These are phyloP conservation scores for Dromiciops gliroides DNA, from an alignment of 2,113 vertebrate genomes.

Conservation along the genomic window DNA sequence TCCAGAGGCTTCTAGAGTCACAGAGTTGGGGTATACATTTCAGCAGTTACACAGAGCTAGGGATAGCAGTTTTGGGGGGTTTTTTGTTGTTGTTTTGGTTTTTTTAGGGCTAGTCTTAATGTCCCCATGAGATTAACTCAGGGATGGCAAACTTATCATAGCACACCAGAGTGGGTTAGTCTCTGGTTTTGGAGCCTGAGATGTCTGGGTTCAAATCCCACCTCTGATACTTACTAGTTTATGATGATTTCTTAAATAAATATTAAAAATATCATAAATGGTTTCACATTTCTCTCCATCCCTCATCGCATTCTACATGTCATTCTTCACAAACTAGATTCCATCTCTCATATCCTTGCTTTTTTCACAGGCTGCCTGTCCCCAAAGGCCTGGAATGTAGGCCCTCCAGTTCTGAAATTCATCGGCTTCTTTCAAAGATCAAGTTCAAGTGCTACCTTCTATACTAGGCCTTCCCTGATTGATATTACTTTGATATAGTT, in stretches of 20 bases:
- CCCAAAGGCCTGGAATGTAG: background rate
- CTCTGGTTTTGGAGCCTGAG: background rate
- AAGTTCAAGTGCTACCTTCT: background rate
- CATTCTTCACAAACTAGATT: background rate
- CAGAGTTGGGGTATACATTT: background rate
- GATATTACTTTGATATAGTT: no score
- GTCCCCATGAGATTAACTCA: background rate
- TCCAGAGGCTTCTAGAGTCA: background rate
- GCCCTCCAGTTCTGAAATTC: background rate
- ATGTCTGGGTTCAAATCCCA: background rate
- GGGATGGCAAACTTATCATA: background rate
- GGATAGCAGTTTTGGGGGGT: no score
- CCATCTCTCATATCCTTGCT: background rate
- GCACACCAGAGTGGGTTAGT: background rate
- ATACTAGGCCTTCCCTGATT: background rate
- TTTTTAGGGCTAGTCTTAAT: fast-evolving
- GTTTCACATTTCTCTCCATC: background rate
- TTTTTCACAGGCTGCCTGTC: no score
- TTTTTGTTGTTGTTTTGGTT: no score
- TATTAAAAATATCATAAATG: no score
- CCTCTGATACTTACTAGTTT: background rate
- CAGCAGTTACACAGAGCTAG: background rate
- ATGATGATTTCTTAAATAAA: no score
- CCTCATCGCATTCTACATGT: background rate
- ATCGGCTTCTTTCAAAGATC: background rate